Evolutionary conservation across 2,113 vertebrate species (phyloP), one percentile per base, ranked within the genome.

Genomic region (Osmerus mordax): DNA sequence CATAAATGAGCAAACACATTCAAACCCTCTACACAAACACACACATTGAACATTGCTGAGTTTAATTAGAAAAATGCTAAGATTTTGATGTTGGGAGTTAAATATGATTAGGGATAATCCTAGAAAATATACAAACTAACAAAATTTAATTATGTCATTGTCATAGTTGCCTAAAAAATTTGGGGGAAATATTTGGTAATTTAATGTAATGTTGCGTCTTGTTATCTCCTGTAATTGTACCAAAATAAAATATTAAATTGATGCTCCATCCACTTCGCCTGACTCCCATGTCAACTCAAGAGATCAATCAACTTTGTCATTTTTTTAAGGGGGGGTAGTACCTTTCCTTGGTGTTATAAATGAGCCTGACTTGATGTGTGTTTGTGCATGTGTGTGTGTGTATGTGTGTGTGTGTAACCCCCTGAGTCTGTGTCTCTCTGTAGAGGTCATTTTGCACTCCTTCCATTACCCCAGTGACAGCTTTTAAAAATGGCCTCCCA

Each of bases 401-500:
- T 18, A 52, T 12, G n/a, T 56, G 18, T 25, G 3, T 28, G 23
- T 70, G 13, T 36, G 25, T 4, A 71, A 65, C 58, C 68, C 68
- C 65, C 65, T 16, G 53, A 65, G 59, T 16, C 52, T 16, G 16
- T 32, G 21, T 58, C 62, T 58, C 28, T 69, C 56, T 52, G 61
- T 54, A 53, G 29, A n/a, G 51, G 64, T 64, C 29, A 19, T 74
- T 64, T 70, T 21, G 36, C 52, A 62, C 69, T 71, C 60, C 18
- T 9, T 60, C 55, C 59, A 71, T 68, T 66, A 61, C 67, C 29
- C 61, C 5, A 41, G 55, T 28, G 65, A 69, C 65, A 36, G 61
- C 36, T 14, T 63, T 29, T 68, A 19, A 72, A 70, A 72, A 64
- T 55, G 60, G 47, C 61, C 62, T 72, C 53, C 60, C 61, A 72